Conservation (phyloP, 2,113 vertebrate genomes). For the Lutjanus erythropterus region DNA sequence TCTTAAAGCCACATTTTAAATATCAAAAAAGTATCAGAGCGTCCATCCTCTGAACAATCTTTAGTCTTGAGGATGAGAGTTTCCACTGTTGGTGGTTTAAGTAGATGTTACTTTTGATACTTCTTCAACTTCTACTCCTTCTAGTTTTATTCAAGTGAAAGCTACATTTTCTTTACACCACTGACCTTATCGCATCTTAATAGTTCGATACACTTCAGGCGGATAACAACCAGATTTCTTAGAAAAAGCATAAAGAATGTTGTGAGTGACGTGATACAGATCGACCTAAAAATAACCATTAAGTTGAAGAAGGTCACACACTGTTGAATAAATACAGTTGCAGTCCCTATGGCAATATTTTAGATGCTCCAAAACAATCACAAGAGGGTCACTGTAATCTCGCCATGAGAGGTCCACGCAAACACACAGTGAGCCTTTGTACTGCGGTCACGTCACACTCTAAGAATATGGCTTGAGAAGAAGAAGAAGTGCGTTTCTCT, state of each 20-base stretch:
- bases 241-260: not conserved
- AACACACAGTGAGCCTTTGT: not conserved
- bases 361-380: not conserved
- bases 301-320: not conserved
- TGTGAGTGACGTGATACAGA: no score
- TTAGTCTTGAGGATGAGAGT: no score
- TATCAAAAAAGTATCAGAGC: no score
- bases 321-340: not conserved
- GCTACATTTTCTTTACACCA: not conserved
- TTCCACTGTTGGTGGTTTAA: no score
- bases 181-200: not conserved
- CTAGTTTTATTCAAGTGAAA: not conserved
- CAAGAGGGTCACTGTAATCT: not conserved
- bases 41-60: no score
- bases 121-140: no score
- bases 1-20: no score
- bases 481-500: not conserved
- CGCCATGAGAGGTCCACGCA: not conserved
- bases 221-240: not conserved
- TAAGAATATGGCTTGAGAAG: not conserved
- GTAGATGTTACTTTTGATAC: no score
- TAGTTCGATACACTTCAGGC: not conserved
- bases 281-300: not conserved
- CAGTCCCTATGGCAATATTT: not conserved
- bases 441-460: not conserved